Base-by-base conservation (phyloP, 2,113 vertebrate species). In the Callospermophilus lateralis region DNA sequence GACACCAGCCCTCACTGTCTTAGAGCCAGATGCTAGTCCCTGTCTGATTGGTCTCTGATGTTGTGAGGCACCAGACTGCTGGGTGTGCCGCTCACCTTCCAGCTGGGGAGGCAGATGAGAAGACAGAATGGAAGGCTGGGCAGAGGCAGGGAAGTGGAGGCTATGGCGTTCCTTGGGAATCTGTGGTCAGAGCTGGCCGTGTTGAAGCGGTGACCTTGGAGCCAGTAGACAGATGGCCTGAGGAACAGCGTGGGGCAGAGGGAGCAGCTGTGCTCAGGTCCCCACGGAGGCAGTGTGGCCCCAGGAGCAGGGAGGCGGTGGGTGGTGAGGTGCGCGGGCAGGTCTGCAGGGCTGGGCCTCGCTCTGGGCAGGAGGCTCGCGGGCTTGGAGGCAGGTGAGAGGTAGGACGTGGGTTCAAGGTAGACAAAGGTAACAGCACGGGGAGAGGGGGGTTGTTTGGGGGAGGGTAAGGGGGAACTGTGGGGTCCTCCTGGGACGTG, bases 11-110 rank as follows among this genome's bases (percentile, higher is more conserved):
- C 20, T 87, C 26, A 28, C 34, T 26, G 16, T 65, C 53, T 34
- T 84, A 58, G 58, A 34, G n/a, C 37, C 32, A 74, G 61, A 15
- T 6, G 3, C 20, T 2, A 53, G 87, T 22, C 32, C 70, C 72
- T 22, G n/a, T 3, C 45, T 16, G 1, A 22, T 76, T 13, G 8
- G 45, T 63, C 58, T 63, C 16, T 37, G 37, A 39, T 8, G 20
- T 8, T n/a, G 2, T 0, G 4, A 28, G 4, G 45, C 58, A 30
- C 78, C 32, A 4, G 51, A 16, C 45, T 2, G 10, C 63, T 30
- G 79, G 28, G 4, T 55, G 88, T 13, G 37, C 24, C 22, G 84
- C 73, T 77, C 32, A 32, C 16, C 24, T 88, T 53, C 72, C 53
- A 37, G 51, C 48, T 16, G 68, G 39, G 48, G 48, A 72, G 73